phyloP scores from a whole-genome alignment of 1,140 invertebrate species.

The Brachionus paranguensis region DNA sequence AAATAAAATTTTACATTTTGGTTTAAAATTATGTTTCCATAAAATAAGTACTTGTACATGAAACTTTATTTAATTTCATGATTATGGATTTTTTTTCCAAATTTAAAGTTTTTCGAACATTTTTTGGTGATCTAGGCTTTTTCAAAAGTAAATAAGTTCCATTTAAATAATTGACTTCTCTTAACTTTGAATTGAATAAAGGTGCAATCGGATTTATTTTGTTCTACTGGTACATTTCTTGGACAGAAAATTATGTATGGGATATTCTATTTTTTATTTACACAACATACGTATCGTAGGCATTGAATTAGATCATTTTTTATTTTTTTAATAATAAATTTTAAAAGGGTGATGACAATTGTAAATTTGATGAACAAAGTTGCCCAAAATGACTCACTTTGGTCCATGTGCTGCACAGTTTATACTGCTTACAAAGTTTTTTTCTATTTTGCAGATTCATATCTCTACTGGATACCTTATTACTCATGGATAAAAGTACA shows the following conservation, averaged over 20 bases:
- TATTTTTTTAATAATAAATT: not conserved
- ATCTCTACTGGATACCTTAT: not conserved
- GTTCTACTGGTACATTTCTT: not conserved
- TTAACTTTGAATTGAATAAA: not conserved
- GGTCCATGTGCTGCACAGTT: not conserved
- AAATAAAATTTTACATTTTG: not conserved
- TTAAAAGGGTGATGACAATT: not conserved
- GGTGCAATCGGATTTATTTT: not conserved
- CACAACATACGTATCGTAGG: not conserved
- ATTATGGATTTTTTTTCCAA: not conserved
- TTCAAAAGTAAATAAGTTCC: not conserved
- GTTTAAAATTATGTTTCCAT: not conserved
- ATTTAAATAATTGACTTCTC: too few relatives aligned
- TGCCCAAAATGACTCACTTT: not conserved
- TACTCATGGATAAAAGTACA: constrained; percentile 72
- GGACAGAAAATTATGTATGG: not conserved
- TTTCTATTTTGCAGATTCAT: not conserved
- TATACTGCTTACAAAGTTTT: not conserved
- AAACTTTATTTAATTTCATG: not conserved
- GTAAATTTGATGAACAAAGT: not conserved
- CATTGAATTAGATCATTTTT: not conserved
- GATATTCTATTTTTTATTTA: not conserved
- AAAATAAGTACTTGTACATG: not conserved
- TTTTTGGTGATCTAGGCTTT: not conserved
- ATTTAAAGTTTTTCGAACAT: not conserved